A percentile compares a stretch with the other conserved stretches of the same genome.
Evolutionary conservation across 2,888 invertebrate genomes (phyloP).

Genomic region (Neria commutata): DNA sequence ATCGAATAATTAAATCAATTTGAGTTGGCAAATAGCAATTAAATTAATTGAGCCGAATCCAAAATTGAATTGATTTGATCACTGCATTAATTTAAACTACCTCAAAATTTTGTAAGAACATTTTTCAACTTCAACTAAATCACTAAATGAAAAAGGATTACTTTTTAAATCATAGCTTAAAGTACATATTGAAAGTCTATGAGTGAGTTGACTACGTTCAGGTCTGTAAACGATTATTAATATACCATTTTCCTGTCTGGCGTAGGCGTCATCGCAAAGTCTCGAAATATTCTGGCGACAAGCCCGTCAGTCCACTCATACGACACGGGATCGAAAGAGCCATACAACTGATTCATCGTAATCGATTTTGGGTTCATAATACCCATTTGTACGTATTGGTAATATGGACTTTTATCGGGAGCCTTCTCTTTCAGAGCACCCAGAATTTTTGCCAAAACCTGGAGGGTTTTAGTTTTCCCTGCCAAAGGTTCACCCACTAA

Average conservation of each 20-base stretch:
- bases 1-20: too few relatives aligned
- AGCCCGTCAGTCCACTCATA: slow-evolving; percentile 93
- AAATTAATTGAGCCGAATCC: too few relatives aligned
- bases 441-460: slow-evolving; percentile 77
- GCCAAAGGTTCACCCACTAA: slow-evolving; percentile 81
- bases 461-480: slow-evolving; percentile 81
- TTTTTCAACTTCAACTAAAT: too few relatives aligned
- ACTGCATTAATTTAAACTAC: too few relatives aligned
- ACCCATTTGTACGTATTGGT: slow-evolving; percentile 71
- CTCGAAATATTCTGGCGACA: slow-evolving; percentile 78
- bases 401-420: slow-evolving; percentile 63
- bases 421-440: slow-evolving; percentile 70
- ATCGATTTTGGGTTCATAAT: slow-evolving; percentile 93
- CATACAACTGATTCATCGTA: slow-evolving; percentile 90
- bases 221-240: too few relatives aligned
- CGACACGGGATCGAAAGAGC: slow-evolving; percentile 88
- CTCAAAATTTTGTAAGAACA: too few relatives aligned
- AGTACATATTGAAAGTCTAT: too few relatives aligned
- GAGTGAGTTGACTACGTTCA: too few relatives aligned
- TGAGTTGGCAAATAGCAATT: too few relatives aligned
- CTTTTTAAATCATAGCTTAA: too few relatives aligned
- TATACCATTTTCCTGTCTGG: slow-evolving; percentile 83
- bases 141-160: too few relatives aligned
- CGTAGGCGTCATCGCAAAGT: slow-evolving; percentile 75
- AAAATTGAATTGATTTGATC: too few relatives aligned